Evolutionary conservation across 2,113 vertebrate species (phyloP).

Genomic region (Polyodon spathula): DNA sequence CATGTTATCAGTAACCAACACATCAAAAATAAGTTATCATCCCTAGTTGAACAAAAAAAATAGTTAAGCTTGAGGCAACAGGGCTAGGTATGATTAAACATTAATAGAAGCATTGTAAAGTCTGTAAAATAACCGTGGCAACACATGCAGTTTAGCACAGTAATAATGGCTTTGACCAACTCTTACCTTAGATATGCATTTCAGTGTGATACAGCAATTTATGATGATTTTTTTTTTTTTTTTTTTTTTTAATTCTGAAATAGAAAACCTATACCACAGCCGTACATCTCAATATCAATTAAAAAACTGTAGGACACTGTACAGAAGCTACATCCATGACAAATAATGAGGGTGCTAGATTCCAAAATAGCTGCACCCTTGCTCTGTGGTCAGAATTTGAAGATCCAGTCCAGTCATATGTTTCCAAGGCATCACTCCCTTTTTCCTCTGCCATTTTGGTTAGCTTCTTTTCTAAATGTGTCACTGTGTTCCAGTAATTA

Average conservation of each 20-base stretch:
- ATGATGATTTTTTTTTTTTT: not conserved
- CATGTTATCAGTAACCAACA: too few species aligned
- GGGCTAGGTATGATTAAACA: too few species aligned
- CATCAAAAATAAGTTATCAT: too few species aligned
- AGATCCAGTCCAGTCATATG: conserved; percentile 60
- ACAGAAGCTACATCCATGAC: conserved; percentile 54
- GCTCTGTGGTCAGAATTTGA: conserved; percentile 61
- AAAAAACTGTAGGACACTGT: conserved; percentile 56
- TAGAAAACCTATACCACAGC: too few species aligned
- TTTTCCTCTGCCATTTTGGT: conserved; percentile 66
- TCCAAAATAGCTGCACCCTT: conserved; percentile 59
- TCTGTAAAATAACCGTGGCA: too few species aligned
- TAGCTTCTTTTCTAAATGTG: conserved; percentile 71
- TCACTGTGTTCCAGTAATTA: conserved; percentile 68
- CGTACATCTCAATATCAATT: conserved; percentile 1
- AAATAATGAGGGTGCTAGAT: conserved; percentile 61
- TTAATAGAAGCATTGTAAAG: too few species aligned
- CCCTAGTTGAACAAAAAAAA: too few species aligned
- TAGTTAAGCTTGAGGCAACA: too few species aligned
- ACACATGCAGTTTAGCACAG: too few species aligned
- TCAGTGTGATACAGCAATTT: not conserved
- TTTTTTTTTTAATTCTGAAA: too few species aligned
- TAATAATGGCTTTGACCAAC: too few species aligned
- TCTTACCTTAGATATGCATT: not conserved
- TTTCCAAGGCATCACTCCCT: conserved; percentile 61